Evolutionary conservation across 1,140 invertebrate genomes (phyloP), one percentile per base, ranked within the genome.

Genomic region (Zaprionus africanus): DNA sequence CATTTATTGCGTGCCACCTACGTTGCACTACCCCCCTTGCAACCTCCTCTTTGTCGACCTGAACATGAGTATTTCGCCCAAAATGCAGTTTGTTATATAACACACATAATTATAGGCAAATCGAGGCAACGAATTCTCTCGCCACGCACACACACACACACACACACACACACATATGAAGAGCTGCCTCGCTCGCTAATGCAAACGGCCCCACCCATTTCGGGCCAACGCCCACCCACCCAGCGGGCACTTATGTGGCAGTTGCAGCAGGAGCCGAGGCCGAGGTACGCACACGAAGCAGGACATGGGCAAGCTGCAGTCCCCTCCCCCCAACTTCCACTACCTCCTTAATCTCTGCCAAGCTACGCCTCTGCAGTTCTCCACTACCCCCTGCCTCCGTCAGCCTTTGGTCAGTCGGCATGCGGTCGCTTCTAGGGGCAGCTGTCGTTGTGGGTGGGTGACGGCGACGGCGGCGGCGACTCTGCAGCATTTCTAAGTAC

Each of bases 101-200:
- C 85, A 90, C 85, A 90, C 85, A 90, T 90, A 90, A 90, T 90
- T 90, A 90, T 90, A 90, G 85, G 81, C 85, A 90, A 90, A 90
- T 90, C 85, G 85, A 82, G 85, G 76, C 85, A 90, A 85, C 85
- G 85, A 90, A 90, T 90, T 90, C 88, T 90, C 88, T 90, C 85
- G 78, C 84, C 84, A 81, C 77, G 57, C 79, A 82, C 64, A 80
- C 68, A 82, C 43, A 57, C 79, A 82, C 64, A 80, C 68, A 82
- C 43, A 57, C 9, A 26, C 43, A 68, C 36, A 24, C 66, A 56
- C 24, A 28, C 62, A 71, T 51, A 60, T 43, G 34, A 5, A n/a
- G 15, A 15, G 38, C 15, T 41, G 15, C 1, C 7, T 43, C 56
- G 67, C 15, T 24, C 43, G 71, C 66, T 76, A 79, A 76, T 76